Percentiles rank a stretch among this genome's conserved stretches.
These are phyloP conservation scores for Serinus canaria DNA, from an alignment of 2,113 vertebrate genomes.

Conservation along the genomic window DNA sequence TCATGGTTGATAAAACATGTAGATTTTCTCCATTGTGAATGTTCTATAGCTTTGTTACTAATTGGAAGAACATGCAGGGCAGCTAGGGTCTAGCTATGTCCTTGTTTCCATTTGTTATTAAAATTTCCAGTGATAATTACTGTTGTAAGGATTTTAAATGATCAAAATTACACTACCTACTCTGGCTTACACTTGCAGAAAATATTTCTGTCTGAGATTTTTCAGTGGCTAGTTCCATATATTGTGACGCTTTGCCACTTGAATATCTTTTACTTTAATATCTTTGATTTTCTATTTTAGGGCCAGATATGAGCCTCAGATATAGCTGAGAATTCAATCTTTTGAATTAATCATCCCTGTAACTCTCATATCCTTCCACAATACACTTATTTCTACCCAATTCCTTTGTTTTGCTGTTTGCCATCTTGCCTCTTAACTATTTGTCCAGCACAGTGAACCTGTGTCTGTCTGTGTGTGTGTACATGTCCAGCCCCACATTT, in stretches of 20 bases:
- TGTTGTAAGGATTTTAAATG: not conserved
- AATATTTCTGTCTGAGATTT: not conserved
- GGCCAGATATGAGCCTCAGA: not conserved
- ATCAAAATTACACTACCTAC: not conserved
- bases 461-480: too few relatives aligned
- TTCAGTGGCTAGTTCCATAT: not conserved
- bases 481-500: not conserved
- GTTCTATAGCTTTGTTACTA: not conserved
- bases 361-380: not conserved
- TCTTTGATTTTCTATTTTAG: not conserved
- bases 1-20: not conserved
- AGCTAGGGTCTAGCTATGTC: not conserved
- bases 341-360: not conserved
- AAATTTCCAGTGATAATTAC: not conserved
- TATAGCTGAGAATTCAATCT: not conserved
- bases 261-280: not conserved
- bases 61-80: not conserved
- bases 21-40: not conserved
- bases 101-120: not conserved
- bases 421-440: not conserved
- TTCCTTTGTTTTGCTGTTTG: not conserved
- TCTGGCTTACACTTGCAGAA: not conserved
- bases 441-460: not conserved
- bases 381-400: not conserved
- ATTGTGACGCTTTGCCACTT: not conserved